Conservation (phyloP, 2,888 invertebrate species). For the Germaria angustata region DNA sequence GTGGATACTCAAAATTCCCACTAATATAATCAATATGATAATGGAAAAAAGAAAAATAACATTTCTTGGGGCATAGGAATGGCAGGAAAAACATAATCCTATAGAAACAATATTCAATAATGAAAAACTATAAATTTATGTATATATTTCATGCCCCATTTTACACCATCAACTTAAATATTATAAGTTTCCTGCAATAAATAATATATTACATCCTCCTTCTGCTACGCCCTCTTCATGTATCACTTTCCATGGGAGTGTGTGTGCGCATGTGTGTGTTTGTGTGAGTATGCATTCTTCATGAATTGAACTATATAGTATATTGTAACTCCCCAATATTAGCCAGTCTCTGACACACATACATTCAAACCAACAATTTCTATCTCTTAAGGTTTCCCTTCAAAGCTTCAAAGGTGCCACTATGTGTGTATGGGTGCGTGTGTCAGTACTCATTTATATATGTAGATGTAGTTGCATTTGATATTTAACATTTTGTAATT, state of each 20-base stretch:
- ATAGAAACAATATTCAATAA: slow-evolving; percentile 43
- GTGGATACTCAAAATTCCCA: neutral
- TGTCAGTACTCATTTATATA: neutral
- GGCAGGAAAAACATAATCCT: slow-evolving; percentile 15
- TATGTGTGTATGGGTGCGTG: neutral
- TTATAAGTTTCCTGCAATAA: slow-evolving; percentile 51
- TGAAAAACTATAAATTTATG: slow-evolving; percentile 8
- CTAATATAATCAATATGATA: slow-evolving; percentile 49
- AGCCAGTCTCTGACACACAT: neutral
- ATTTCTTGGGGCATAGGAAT: neutral
- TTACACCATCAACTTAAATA: slow-evolving; percentile 50
- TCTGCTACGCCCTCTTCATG: neutral
- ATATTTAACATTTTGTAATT: slow-evolving; percentile 60
- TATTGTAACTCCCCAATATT: slow-evolving; percentile 10
- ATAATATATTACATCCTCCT: slow-evolving; percentile 8
- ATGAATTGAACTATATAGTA: slow-evolving; percentile 45
- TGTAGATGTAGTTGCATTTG: slow-evolving; percentile 3
- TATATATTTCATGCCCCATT: slow-evolving; percentile 48
- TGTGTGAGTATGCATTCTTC: neutral
- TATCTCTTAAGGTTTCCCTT: slow-evolving; percentile 35
- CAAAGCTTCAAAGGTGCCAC: too few species aligned
- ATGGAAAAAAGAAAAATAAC: slow-evolving; percentile 16
- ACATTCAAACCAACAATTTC: neutral
- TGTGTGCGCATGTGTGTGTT: neutral
- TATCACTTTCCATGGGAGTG: too few species aligned